These are phyloP conservation scores for Noctua pronuba DNA, from an alignment of 2,888 invertebrate species.

Conservation along the genomic window DNA sequence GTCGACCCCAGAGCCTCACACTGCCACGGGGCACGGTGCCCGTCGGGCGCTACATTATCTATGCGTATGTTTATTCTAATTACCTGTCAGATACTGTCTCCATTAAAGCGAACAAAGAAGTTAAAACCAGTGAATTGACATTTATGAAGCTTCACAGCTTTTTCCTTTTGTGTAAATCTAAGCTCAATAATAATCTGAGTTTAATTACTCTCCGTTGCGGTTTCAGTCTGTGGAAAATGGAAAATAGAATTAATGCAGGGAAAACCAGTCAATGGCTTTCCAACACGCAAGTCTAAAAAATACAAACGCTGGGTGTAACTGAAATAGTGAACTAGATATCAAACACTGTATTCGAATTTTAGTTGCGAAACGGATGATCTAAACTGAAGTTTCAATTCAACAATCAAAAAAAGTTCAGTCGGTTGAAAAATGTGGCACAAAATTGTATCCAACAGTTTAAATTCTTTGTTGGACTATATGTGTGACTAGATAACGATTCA, in stretches of 20 bases:
- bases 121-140: conserved; percentile 14
- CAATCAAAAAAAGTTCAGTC: conserved; percentile 23
- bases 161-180: neutral
- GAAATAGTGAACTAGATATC: conserved; percentile 38
- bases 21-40: conserved; percentile 47
- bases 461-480: conserved; percentile 25
- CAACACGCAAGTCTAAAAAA: neutral
- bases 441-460: conserved; percentile 23
- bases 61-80: conserved; percentile 53
- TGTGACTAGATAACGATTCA: conserved; percentile 5
- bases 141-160: conserved; percentile 21
- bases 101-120: conserved; percentile 31
- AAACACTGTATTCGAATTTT: conserved; percentile 13
- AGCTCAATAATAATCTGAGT: neutral
- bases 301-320: conserved; percentile 9
- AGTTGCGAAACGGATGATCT: conserved; percentile 26
- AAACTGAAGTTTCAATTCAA: conserved; percentile 28
- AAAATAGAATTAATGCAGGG: conserved; percentile 9
- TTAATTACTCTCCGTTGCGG: neutral
- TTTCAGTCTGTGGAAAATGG: neutral
- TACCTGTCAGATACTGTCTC: conserved; percentile 22
- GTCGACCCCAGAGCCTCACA: conserved; percentile 69
- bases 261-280: neutral
- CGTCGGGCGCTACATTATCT: conserved; percentile 53
- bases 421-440: conserved; percentile 36